Percentiles rank a stretch among this genome's conserved stretches.
Conservation (phyloP, 2,113 vertebrate species). For the Istiophorus platypterus region DNA sequence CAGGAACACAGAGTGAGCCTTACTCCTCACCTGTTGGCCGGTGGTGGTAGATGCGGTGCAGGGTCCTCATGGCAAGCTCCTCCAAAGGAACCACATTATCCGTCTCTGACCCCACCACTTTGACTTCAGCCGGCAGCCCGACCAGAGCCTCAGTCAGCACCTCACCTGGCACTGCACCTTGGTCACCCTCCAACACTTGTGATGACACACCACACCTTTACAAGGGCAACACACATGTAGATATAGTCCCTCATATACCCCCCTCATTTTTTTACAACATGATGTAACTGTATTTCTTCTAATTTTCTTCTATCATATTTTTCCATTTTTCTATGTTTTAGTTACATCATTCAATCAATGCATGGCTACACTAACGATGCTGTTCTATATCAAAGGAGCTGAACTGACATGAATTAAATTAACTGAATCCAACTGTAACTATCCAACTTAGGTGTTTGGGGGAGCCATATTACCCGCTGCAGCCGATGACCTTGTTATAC, state of each 20-base stretch:
- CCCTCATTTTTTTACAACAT: no score
- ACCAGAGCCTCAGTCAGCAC: conserved; percentile 85
- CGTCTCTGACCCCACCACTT: conserved; percentile 88
- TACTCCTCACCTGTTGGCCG: conserved; percentile 84
- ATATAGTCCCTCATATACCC: neutral
- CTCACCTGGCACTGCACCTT: conserved; percentile 86
- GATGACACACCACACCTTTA: conserved; percentile 91
- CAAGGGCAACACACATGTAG: neutral
- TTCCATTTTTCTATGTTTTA: no score
- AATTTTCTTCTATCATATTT: neutral
- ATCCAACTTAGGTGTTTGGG: neutral
- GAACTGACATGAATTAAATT: neutral
- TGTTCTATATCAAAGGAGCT: neutral
- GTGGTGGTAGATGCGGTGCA: conserved; percentile 84
- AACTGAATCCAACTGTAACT: no score
- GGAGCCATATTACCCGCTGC: conserved; percentile 86
- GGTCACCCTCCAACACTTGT: conserved; percentile 83
- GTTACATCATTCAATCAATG: neutral
- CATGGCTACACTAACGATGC: neutral
- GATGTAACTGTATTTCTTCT: neutral
- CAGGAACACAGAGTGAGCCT: neutral
- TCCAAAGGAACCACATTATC: conserved; percentile 92
- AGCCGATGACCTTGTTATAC: conserved; percentile 97
- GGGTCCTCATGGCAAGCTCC: conserved; percentile 91
- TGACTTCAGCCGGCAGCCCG: conserved; percentile 93